Base-by-base conservation (phyloP, 2,797 vertebrate genomes). In the Paratrypauchen microcephalus region DNA sequence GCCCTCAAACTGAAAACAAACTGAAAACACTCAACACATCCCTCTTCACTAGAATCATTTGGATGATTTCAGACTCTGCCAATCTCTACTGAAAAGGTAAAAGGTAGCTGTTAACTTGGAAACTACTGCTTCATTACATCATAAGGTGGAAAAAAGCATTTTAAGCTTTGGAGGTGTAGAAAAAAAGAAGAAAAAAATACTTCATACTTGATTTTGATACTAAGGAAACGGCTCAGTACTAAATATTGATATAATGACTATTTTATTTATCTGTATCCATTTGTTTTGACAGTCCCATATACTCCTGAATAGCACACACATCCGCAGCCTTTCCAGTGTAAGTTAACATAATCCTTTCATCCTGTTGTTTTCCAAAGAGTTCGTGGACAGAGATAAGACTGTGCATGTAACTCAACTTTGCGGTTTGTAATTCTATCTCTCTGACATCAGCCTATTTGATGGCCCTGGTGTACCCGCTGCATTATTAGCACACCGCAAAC, bases 341-440 rank as follows among this genome's bases (percentile, higher is more conserved):
- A 23, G 21, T 55, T 11, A 1, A 55, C 52, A 55, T 5, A 55
- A 23, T 52, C 50, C 50, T 52, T n/a, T 52, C 7, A 21, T 52
- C 6, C 50, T n/a, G 1, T 52, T 52, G 28, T 58, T 30, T 36
- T 63, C 39, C 39, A 63, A 41, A 45, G 39, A 45, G 6, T 15
- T 7, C 9, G 13, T 21, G 24, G 13, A 55, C 50, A 39, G 13
- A 39, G 28, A 66, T 54, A 55, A 7, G 65, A 24, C 19, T 9
- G 47, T 52, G 16, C 19, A 56, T 32, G 48, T 54, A 66, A 66
- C 30, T 50, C 48, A 8, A 39, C 21, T 23, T 66, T 41, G 36
- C 2, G 16, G n/a, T 67, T 67, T 67, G 65, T 67, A 57, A 67
- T 67, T 57, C 55, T 67, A 57, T 41, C 30, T 55, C n/a, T 5